Evolutionary conservation across 1,140 invertebrate genomes (phyloP).

Genomic region (Antheraea mylitta): DNA sequence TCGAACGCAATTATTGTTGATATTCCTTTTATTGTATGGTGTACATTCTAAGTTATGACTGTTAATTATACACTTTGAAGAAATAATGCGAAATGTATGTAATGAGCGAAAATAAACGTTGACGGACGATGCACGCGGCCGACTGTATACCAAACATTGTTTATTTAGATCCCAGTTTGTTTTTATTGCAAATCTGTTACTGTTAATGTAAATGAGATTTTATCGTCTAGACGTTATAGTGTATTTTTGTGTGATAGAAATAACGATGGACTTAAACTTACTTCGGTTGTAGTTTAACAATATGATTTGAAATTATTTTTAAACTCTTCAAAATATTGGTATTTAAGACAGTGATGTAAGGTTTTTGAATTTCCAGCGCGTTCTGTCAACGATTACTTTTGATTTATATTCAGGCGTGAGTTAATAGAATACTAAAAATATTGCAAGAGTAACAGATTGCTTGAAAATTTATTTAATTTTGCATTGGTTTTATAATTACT

Average conservation of each 20-base stretch:
- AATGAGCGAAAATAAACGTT: slow-evolving; percentile 29
- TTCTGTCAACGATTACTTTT: background rate
- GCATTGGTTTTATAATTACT: background rate
- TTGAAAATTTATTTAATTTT: background rate
- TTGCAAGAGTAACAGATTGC: background rate
- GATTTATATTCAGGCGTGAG: background rate
- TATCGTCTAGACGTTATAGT: background rate
- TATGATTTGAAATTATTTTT: too few relatives aligned
- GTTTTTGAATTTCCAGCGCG: too few relatives aligned
- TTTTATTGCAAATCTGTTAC: slow-evolving; percentile 4
- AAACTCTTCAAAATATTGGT: too few relatives aligned
- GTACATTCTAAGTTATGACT: slow-evolving; percentile 37
- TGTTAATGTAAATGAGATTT: background rate
- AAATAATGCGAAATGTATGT: slow-evolving; percentile 27
- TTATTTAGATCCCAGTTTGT: slow-evolving; percentile 11
- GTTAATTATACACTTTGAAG: slow-evolving; percentile 34
- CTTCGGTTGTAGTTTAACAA: too few relatives aligned
- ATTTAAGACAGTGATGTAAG: too few relatives aligned
- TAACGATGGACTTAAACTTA: too few relatives aligned
- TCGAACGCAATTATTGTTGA: slow-evolving; percentile 25
- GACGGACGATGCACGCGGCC: slow-evolving; percentile 5
- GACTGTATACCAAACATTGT: slow-evolving; percentile 8
- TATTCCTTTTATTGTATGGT: slow-evolving; percentile 21
- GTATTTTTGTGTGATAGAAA: too few relatives aligned
- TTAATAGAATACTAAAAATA: background rate